phyloP scores from a whole-genome alignment of 2,888 invertebrate genomes.

The Megaustenia siamemsis region DNA sequence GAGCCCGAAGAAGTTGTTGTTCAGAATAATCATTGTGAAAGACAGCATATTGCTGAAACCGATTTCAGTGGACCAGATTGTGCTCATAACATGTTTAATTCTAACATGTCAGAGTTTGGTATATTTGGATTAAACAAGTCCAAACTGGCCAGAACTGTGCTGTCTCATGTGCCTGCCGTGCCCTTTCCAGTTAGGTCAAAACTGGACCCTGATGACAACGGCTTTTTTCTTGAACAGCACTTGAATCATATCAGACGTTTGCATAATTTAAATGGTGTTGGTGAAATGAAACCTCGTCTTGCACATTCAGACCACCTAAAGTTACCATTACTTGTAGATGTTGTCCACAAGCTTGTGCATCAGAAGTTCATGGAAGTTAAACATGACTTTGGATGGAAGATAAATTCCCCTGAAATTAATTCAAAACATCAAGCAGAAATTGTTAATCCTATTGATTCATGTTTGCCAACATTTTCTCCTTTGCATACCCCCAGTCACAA shows the following conservation, averaged over 20 bases:
- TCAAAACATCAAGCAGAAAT: not conserved
- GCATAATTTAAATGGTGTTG: conserved; percentile 72
- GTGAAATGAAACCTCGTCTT: conserved; percentile 64
- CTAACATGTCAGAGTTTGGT: conserved; percentile 60
- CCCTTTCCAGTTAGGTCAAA: conserved; percentile 54
- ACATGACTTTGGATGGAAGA: conserved; percentile 16
- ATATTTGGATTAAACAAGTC: conserved; percentile 18
- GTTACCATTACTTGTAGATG: conserved; percentile 77
- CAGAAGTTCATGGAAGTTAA: conserved; percentile 70
- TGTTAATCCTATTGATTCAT: conserved; percentile 43
- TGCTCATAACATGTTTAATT: conserved; percentile 22
- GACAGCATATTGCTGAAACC: not conserved
- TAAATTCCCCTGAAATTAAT: not conserved
- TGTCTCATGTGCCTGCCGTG: conserved; percentile 58
- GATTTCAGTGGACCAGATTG: not conserved
- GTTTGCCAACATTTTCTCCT: conserved; percentile 56
- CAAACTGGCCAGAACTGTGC: conserved; percentile 56
- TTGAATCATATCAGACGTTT: conserved; percentile 75
- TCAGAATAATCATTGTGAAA: conserved; percentile 28
- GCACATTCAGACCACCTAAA: conserved; percentile 70
- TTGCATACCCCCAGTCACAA: conserved; percentile 43
- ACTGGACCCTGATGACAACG: conserved; percentile 34
- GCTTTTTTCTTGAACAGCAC: not conserved
- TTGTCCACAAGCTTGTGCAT: conserved; percentile 78
- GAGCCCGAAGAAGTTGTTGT: conserved; percentile 34